Conservation (phyloP, 2,113 vertebrate genomes). For the Hippocampus barbouri region DNA sequence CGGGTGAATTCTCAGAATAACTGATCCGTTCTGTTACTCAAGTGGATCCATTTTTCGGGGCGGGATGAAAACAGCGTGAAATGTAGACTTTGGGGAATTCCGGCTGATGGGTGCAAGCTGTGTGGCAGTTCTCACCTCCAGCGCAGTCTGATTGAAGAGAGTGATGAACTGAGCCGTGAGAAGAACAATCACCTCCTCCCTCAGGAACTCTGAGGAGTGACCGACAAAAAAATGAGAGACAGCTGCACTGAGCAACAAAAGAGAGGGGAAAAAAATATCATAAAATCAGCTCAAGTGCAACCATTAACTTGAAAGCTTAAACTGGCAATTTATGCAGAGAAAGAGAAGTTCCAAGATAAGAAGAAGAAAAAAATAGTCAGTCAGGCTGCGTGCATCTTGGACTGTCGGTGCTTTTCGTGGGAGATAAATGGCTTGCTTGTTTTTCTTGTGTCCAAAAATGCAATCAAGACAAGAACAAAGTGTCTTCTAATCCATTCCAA, state of each 20-base stretch:
- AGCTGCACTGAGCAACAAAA: conserved; percentile 7
- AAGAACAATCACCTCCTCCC: conserved; percentile 81
- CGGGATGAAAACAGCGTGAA: conserved; percentile 29
- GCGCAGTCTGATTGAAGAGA: conserved; percentile 82
- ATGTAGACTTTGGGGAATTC: conserved; percentile 45
- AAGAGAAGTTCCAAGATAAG: conserved; percentile 10
- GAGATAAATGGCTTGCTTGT: conserved; percentile 15
- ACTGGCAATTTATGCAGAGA: conserved; percentile 11
- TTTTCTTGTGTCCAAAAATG: conserved; percentile 26
- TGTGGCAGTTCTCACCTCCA: conserved; percentile 72
- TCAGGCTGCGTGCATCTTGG: conserved; percentile 24
- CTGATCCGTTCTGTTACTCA: background rate
- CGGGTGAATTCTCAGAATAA: background rate
- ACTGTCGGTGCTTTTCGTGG: conserved; percentile 16
- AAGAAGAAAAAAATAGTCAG: conserved; percentile 22
- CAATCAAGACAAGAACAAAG: conserved; percentile 17
- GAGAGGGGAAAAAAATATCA: conserved; percentile 13
- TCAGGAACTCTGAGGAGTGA: conserved; percentile 66
- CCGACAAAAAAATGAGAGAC: conserved; percentile 1
- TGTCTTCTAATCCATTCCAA: conserved; percentile 25
- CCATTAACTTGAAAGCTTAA: conserved; percentile 33
- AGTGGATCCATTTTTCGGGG: background rate
- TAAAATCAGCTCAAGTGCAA: conserved; percentile 20
- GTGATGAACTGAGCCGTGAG: conserved; percentile 84
- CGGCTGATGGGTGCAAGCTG: conserved; percentile 43